Conservation (phyloP, 2,797 vertebrate species). For the Clamator glandarius region DNA sequence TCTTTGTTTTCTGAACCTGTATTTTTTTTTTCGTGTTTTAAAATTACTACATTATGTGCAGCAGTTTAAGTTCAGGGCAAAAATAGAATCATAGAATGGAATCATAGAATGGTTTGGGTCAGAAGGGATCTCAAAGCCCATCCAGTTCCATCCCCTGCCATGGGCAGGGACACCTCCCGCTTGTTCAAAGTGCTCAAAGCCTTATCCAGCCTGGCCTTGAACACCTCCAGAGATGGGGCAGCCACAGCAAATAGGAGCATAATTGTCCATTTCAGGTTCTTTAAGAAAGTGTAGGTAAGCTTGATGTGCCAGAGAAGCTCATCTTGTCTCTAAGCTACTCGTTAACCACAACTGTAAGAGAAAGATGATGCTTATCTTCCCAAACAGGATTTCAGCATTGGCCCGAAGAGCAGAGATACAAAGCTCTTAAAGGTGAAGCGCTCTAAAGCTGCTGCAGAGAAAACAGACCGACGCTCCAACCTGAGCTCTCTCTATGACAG, state of each 20-base stretch:
- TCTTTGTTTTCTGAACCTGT: not conserved
- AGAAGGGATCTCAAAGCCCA: no score
- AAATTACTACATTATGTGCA: not conserved
- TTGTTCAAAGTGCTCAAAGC: no score
- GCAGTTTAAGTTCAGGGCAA: not conserved
- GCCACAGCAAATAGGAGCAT: no score
- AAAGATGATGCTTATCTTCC: conserved; percentile 22
- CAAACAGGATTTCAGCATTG: conserved; percentile 70
- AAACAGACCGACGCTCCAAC: conserved; percentile 41
- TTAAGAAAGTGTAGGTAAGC: not conserved
- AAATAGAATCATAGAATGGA: not conserved
- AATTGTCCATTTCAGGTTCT: not conserved
- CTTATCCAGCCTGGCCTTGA: no score
- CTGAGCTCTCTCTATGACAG: conserved; percentile 48
- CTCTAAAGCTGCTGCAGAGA: conserved; percentile 65
- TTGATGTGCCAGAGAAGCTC: not conserved
- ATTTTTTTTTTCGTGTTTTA: not conserved
- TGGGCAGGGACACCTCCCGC: no score
- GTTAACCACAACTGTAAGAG: not conserved
- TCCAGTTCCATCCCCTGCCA: no score
- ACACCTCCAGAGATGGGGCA: no score
- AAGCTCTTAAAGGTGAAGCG: conserved; percentile 71
- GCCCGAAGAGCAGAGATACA: conserved; percentile 67
- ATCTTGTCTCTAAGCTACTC: not conserved
- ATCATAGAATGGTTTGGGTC: no score